Evolutionary conservation across 2,888 invertebrate species (phyloP).

Genomic region (Heliconius aoede): DNA sequence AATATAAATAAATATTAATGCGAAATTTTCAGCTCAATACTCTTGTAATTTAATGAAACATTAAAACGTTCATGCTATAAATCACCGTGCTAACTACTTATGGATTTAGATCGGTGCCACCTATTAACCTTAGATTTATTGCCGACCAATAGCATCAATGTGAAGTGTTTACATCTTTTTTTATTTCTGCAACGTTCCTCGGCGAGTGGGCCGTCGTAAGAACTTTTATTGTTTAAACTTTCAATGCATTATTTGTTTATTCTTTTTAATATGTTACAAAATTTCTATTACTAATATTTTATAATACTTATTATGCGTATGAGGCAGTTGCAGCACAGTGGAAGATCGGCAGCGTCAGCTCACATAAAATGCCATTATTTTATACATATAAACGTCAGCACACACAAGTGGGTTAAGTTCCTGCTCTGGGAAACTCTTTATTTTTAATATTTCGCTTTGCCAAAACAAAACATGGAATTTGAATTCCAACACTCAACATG

Average conservation of each 20-base stretch:
- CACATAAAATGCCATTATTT: neutral
- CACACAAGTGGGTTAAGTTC: neutral
- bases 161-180: slow-evolving; percentile 32
- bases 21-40: slow-evolving; percentile 1
- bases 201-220: neutral
- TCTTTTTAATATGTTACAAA: neutral
- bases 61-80: neutral
- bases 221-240: neutral
- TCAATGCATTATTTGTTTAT: neutral
- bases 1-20: neutral
- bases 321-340: no score
- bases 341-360: neutral
- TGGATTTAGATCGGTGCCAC: slow-evolving; percentile 35
- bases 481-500: neutral
- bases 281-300: neutral
- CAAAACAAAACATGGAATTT: neutral
- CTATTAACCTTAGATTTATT: slow-evolving; percentile 36
- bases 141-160: slow-evolving; percentile 25
- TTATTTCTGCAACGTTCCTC: slow-evolving; percentile 10
- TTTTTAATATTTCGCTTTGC: neutral
- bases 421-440: neutral
- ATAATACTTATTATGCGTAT: no score
- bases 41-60: neutral
- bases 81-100: slow-evolving; percentile 9
- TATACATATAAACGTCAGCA: neutral